A percentile compares a stretch with the other conserved stretches of the same genome.
phyloP scores from a whole-genome alignment of 2,888 invertebrate species.

The Caenorhabditis sp. region DNA sequence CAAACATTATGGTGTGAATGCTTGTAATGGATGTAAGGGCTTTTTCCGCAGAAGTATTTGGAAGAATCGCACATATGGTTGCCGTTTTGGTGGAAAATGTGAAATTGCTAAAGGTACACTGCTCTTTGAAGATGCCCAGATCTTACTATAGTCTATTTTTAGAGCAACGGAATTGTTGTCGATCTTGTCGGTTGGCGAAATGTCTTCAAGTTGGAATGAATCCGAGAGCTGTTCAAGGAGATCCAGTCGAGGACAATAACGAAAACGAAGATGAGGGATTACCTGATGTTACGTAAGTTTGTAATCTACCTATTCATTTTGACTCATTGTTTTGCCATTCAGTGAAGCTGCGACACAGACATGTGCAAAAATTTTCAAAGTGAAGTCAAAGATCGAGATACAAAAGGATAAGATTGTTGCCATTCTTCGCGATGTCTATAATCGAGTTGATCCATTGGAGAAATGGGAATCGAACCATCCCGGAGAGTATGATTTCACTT shows the following conservation, averaged over 20 bases:
- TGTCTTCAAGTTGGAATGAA: slow-evolving; percentile 59
- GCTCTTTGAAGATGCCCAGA: slow-evolving; percentile 33
- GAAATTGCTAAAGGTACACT: slow-evolving; percentile 23
- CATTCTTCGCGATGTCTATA: background rate
- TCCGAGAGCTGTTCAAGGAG: slow-evolving; percentile 57
- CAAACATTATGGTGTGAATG: slow-evolving; percentile 57
- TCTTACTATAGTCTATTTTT: slow-evolving; percentile 16
- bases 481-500: slow-evolving; percentile 20
- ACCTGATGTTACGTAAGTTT: background rate
- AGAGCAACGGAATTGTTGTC: slow-evolving; percentile 57
- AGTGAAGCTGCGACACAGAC: slow-evolving; percentile 13
- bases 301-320: slow-evolving; percentile 6
- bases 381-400: slow-evolving; percentile 1
- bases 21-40: slow-evolving; percentile 67
- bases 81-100: slow-evolving; percentile 39
- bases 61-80: slow-evolving; percentile 40
- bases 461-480: background rate
- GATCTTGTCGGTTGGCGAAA: slow-evolving; percentile 45
- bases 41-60: slow-evolving; percentile 58
- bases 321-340: slow-evolving; percentile 22
- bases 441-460: background rate
- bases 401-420: slow-evolving; percentile 2
- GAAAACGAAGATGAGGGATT: background rate
- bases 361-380: slow-evolving; percentile 6
- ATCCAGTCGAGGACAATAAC: slow-evolving; percentile 7